These are phyloP conservation scores for Campylomormyrus numenius DNA, from an alignment of 2,113 vertebrate genomes.

Conservation along the genomic window DNA sequence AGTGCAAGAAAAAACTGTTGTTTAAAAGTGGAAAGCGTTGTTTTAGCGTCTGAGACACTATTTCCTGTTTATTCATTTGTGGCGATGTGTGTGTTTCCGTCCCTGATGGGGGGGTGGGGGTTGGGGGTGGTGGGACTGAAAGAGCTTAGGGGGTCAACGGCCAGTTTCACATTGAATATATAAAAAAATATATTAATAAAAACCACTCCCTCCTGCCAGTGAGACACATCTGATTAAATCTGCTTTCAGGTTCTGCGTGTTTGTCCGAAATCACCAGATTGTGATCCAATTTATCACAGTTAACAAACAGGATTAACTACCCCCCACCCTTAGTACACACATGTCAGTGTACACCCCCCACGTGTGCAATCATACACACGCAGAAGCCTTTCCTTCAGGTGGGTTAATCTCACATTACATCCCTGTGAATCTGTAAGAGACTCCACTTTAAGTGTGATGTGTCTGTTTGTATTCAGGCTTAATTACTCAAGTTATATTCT, in stretches of 20 bases:
- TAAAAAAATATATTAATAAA: not conserved
- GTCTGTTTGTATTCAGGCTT: constrained; percentile 1
- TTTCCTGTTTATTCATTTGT: not conserved
- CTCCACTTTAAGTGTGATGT: not conserved
- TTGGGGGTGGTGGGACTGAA: not conserved
- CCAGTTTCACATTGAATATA: not conserved
- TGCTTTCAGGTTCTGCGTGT: not conserved
- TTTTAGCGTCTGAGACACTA: not conserved
- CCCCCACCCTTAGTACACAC: not conserved
- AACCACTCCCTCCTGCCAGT: not conserved
- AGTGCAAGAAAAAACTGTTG: not conserved
- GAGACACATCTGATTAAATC: not conserved
- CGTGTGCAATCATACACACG: not conserved
- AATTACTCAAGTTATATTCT: not conserved
- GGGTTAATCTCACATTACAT: not conserved
- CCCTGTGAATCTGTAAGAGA: not conserved
- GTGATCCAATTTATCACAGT: not conserved
- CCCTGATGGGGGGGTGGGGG: not conserved
- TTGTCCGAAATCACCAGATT: not conserved
- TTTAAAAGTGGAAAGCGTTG: not conserved
- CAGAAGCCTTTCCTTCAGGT: not conserved
- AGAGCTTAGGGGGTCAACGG: not conserved
- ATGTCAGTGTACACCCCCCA: not conserved
- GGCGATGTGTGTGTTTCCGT: not conserved
- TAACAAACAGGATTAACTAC: not conserved